phyloP scores from a whole-genome alignment of 2,797 vertebrate genomes.

The Microhierax caerulescens region DNA sequence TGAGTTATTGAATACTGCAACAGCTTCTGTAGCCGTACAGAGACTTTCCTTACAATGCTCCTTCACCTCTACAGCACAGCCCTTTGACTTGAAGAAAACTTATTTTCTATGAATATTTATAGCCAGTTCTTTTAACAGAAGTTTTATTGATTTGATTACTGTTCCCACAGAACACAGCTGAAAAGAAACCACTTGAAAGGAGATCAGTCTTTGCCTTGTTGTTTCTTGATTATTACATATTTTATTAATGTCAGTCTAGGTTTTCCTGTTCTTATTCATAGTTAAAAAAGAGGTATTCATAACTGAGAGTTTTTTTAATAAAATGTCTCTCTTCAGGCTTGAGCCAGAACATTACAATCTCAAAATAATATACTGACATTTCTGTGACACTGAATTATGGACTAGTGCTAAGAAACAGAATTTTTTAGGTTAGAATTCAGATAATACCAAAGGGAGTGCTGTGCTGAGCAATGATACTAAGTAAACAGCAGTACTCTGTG shows the following conservation, averaged over 20 bases:
- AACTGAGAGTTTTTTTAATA: background rate
- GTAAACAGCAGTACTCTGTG: background rate
- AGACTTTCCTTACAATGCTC: background rate
- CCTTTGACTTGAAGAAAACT: slow-evolving; percentile 23
- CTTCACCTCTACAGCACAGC: background rate
- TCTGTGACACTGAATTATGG: background rate
- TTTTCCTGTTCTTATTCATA: background rate
- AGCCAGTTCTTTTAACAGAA: slow-evolving; percentile 23
- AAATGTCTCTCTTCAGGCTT: background rate
- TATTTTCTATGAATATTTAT: slow-evolving; percentile 31
- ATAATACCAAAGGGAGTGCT: background rate
- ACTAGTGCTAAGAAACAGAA: background rate
- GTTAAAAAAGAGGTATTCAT: background rate
- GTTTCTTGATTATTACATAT: slow-evolving; percentile 3
- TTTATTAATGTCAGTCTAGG: background rate
- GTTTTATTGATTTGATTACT: slow-evolving; percentile 39
- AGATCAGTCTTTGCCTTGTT: slow-evolving; percentile 28
- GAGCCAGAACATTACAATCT: background rate
- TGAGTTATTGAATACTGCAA: background rate
- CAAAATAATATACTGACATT: background rate
- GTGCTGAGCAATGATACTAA: background rate
- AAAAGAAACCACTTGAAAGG: slow-evolving; percentile 20
- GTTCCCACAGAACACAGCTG: background rate
- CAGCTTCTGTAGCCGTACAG: background rate
- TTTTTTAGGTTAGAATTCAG: background rate